A percentile compares a stretch with the other conserved stretches of the same genome.
Evolutionary conservation across 1,140 invertebrate genomes (phyloP).

Genomic region (Leptinotarsa texana): DNA sequence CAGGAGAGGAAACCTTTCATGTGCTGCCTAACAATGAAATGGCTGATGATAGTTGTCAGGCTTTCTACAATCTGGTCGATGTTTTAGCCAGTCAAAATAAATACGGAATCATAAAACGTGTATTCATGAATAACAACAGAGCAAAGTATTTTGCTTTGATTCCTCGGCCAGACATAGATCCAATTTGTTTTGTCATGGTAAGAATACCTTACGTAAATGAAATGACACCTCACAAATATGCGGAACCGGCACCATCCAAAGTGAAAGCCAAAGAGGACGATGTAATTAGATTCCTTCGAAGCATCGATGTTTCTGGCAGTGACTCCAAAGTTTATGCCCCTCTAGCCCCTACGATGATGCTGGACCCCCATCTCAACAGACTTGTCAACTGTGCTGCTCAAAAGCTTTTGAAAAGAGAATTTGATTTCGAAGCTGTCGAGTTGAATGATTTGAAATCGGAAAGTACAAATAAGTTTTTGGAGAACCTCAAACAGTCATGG

Average conservation of each 20-base stretch:
- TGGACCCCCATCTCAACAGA: slow-evolving; percentile 11
- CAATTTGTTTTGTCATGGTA: slow-evolving; percentile 31
- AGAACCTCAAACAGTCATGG: slow-evolving; percentile 11
- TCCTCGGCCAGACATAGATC: slow-evolving; percentile 31
- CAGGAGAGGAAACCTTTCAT: slow-evolving; percentile 32
- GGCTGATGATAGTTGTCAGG: slow-evolving; percentile 27
- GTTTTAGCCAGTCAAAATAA: slow-evolving; percentile 31
- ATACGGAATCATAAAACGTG: slow-evolving; percentile 35
- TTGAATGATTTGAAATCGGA: slow-evolving; percentile 11
- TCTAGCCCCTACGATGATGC: slow-evolving; percentile 35
- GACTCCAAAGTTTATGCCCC: slow-evolving; percentile 27
- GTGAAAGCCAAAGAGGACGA: slow-evolving; percentile 23
- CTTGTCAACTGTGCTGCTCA: background rate
- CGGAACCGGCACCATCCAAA: background rate
- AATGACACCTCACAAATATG: slow-evolving; percentile 14
- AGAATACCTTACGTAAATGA: slow-evolving; percentile 37
- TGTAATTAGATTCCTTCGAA: slow-evolving; percentile 33
- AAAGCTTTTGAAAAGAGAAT: slow-evolving; percentile 16
- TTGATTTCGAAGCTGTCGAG: background rate
- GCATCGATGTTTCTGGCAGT: slow-evolving; percentile 25
- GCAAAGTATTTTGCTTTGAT: slow-evolving; percentile 37
- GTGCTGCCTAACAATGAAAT: slow-evolving; percentile 31
- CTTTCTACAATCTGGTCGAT: slow-evolving; percentile 33
- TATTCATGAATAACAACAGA: slow-evolving; percentile 32
- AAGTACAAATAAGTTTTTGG: background rate